Conservation (phyloP, 1,140 invertebrate species). For the Dolichoris vasculosae region DNA sequence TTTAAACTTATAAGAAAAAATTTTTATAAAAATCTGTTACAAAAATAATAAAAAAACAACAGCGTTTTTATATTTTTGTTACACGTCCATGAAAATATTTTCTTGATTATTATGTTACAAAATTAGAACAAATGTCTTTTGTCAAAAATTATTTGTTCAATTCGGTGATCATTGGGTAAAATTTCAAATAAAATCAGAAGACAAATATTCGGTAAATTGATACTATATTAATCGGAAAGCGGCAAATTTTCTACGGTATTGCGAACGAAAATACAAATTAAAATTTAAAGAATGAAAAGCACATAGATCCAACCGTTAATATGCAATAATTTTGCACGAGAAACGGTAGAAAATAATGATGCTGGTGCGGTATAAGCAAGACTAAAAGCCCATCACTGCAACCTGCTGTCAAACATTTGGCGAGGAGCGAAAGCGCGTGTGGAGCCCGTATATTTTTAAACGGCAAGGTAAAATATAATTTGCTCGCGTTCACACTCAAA, state of each 20-base stretch:
- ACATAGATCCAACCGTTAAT: background rate
- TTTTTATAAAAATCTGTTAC: background rate
- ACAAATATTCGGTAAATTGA: background rate
- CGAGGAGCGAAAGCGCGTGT: background rate
- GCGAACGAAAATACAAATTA: background rate
- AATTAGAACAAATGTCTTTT: conserved; percentile 9
- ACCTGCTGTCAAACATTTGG: conserved; percentile 28
- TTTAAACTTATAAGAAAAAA: too few relatives aligned
- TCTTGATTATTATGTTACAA: background rate
- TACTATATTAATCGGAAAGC: background rate
- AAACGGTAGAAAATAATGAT: background rate
- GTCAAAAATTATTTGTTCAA: background rate
- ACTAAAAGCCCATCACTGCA: background rate
- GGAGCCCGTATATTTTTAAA: conserved; percentile 35
- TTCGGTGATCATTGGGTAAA: background rate
- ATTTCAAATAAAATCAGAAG: background rate
- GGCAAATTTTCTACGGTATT: background rate
- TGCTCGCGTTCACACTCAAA: background rate
- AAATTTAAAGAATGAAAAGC: background rate
- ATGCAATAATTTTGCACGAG: background rate
- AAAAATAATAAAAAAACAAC: background rate
- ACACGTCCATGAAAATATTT: background rate
- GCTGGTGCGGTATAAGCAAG: background rate
- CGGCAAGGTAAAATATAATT: conserved; percentile 28
- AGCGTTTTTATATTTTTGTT: background rate